Base-by-base conservation (phyloP, 2,888 invertebrate species). In the Tenthredo mesomela region DNA sequence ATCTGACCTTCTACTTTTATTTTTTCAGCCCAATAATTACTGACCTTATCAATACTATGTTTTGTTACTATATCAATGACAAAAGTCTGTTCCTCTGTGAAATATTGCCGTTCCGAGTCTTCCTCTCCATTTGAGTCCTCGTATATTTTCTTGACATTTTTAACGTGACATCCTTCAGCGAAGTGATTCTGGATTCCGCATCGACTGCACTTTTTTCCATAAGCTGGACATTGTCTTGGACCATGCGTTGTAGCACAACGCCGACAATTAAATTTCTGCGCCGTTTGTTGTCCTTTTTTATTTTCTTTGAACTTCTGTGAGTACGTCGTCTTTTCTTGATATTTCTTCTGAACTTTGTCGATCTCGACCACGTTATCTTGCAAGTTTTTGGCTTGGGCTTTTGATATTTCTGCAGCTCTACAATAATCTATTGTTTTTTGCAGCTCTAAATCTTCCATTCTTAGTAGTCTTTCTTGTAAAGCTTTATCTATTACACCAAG, bases 151-250 rank as follows among this genome's bases (percentile, higher is more conserved):
- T 67, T 25, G n/a, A 67, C 65, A 2, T 33, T 40, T 67, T 83
- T 83, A 33, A 83, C 67, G 9, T n/a, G 43, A 15, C 87, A 88
- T 7, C 86, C 77, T 50, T 84, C 84, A 54, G 88, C 85, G 82
- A 88, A 88, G 85, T 88, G 88, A 82, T 89, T 88, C 21, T 58
- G 50, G 9, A 82, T 87, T 10, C 86, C 86, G 84, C 89, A 89
- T 75, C 86, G 87, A n/a, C 54, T 83, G 78, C 87, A 87, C 21
- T 75, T 85, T 77, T 88, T 88, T 5, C 87, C 87, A 86, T 47
- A 89, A 21, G 88, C 89, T 40, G 87, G 87, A 84, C 88, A 88
- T 84, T 86, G 86, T 70, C 86, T 71, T 12, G 85, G 67, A 25
- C 87, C 86, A 87, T 89, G 88, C 0, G 67, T 65, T n/a, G 21